Percentiles rank a stretch among this genome's conserved stretches.
Evolutionary conservation across 1,140 invertebrate genomes (phyloP).

Genomic region (Drosophila teissieri): DNA sequence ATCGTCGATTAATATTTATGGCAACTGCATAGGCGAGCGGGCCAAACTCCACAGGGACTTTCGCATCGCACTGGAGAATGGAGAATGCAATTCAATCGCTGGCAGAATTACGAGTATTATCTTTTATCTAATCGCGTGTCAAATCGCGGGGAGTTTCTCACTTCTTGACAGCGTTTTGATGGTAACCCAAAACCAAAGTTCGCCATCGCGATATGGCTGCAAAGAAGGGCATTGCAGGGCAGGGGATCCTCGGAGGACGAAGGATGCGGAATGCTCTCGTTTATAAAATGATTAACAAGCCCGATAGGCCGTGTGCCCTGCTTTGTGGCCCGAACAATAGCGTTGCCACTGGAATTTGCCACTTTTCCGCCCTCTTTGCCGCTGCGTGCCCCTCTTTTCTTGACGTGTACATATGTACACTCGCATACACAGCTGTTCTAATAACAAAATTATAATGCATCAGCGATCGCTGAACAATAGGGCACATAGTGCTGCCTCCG

Average conservation of each 20-base stretch:
- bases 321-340: conserved; percentile 51
- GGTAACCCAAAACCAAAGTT: conserved; percentile 73
- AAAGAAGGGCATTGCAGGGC: neutral
- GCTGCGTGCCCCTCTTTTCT: neutral
- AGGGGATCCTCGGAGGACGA: conserved; percentile 20
- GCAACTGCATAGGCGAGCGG: conserved; percentile 12
- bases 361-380: conserved; percentile 45
- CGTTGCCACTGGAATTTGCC: conserved; percentile 54
- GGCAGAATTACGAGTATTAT: neutral
- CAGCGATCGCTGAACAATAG: conserved; percentile 2
- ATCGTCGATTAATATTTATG: conserved; percentile 40
- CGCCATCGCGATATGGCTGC: conserved; percentile 43
- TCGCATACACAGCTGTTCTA: conserved; percentile 63
- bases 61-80: neutral
- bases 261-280: neutral
- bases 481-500: conserved; percentile 16
- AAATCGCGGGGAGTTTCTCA: conserved; percentile 53
- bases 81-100: conserved; percentile 4
- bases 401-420: neutral
- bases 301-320: conserved; percentile 58
- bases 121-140: conserved; percentile 69
- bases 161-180: conserved; percentile 67
- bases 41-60: no score
- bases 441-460: conserved; percentile 25
- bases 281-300: conserved; percentile 78